A percentile compares a stretch with the other conserved stretches of the same genome.
phyloP scores from a whole-genome alignment of 2,797 vertebrate species.

The Tadarida brasiliensis region DNA sequence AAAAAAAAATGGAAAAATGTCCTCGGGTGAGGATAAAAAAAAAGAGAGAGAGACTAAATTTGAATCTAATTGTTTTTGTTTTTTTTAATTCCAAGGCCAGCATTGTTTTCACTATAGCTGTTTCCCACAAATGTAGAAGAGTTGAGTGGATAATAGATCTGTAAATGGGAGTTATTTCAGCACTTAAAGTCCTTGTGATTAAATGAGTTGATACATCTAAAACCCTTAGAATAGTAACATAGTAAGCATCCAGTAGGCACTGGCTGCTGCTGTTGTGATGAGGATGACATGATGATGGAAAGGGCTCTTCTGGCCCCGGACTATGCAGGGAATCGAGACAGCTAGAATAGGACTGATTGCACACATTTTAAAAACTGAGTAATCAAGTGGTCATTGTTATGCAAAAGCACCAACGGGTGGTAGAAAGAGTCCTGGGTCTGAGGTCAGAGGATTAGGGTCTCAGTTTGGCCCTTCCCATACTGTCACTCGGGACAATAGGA shows the following conservation, averaged over 20 bases:
- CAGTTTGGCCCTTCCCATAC: not conserved
- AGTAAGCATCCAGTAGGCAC: not conserved
- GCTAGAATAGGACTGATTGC: constrained; percentile 59
- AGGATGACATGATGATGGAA: not conserved
- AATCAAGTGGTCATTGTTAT: constrained; percentile 66
- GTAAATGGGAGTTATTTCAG: constrained; percentile 23
- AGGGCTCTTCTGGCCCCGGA: not conserved
- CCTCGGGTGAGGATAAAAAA: too few species aligned
- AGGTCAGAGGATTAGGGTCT: constrained; percentile 12
- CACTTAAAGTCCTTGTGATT: constrained; percentile 37
- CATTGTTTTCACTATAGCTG: not conserved
- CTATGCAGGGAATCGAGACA: not conserved
- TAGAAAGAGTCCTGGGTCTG: constrained; percentile 5
- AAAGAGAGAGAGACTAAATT: not conserved
- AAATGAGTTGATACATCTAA: not conserved
- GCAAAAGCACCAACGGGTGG: not conserved
- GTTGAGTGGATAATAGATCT: not conserved
- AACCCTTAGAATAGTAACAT: constrained; percentile 23
- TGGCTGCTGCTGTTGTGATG: not conserved
- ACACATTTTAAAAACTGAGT: constrained; percentile 46
- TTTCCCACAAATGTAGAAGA: not conserved
- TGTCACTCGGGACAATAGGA: constrained; percentile 1
- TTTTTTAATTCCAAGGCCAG: not conserved
- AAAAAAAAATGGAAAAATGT: too few species aligned
- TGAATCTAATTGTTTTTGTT: not conserved